Conservation (phyloP, 2,113 vertebrate genomes). For the Lagenorhynchus albirostris region DNA sequence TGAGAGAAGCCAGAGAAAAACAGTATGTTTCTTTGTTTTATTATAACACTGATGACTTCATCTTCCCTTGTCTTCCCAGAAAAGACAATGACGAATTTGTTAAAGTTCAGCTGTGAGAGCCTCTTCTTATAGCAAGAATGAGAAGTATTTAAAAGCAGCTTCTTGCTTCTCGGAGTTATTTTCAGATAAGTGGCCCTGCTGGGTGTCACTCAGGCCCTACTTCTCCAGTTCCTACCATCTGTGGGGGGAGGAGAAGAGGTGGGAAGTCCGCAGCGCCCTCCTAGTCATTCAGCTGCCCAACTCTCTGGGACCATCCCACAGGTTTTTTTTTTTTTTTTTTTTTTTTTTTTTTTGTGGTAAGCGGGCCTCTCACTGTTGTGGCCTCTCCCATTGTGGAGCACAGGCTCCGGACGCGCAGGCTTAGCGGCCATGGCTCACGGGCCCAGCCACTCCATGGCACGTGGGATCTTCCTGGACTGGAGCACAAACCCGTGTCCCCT, state of each 20-base stretch:
- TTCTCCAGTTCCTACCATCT: rapidly evolving
- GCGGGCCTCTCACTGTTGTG: too few species aligned
- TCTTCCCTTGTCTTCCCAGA: slow-evolving; percentile 52
- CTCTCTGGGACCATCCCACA: neutral
- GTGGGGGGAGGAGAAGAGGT: rapidly evolving
- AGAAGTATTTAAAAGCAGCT: slow-evolving; percentile 12
- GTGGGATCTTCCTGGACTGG: too few species aligned
- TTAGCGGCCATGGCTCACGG: too few species aligned
- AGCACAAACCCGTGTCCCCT: too few species aligned
- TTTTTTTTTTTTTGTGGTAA: too few species aligned
- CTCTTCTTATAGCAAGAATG: slow-evolving; percentile 29
- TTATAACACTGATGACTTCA: slow-evolving; percentile 47
- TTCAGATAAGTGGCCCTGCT: neutral
- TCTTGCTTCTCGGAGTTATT: neutral
- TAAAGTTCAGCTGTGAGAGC: slow-evolving; percentile 44
- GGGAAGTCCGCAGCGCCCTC: neutral
- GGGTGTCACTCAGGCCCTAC: neutral
- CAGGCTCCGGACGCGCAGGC: too few species aligned
- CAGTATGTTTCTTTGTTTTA: slow-evolving; percentile 42
- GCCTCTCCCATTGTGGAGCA: too few species aligned
- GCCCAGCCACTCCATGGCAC: too few species aligned
- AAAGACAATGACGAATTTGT: slow-evolving; percentile 37
- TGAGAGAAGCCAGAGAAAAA: neutral
- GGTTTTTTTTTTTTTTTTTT: neutral
- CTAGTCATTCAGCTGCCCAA: neutral